phyloP scores from a whole-genome alignment of 1,140 invertebrate genomes.

The Dinoponera quadriceps region DNA sequence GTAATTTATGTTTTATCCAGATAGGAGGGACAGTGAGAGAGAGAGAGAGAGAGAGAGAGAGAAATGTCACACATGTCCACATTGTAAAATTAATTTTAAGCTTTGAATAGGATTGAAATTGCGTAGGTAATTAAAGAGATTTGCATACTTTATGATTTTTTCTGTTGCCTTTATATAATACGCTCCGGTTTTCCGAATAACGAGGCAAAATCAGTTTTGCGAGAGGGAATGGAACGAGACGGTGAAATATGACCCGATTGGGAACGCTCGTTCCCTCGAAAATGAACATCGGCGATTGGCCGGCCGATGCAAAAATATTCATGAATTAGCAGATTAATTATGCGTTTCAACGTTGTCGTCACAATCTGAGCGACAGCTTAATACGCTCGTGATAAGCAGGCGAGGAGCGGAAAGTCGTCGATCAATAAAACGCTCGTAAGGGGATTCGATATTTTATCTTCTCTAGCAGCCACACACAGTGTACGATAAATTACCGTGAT shows the following conservation, averaged over 20 bases:
- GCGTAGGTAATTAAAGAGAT: constrained; percentile 27
- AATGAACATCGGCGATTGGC: constrained; percentile 26
- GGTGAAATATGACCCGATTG: constrained; percentile 54
- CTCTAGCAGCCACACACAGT: neutral
- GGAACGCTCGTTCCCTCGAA: neutral
- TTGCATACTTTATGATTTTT: constrained; percentile 34
- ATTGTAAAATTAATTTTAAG: constrained; percentile 25
- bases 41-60: too few relatives aligned
- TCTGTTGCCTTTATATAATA: constrained; percentile 35
- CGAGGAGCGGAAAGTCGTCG: neutral
- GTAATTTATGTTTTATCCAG: constrained; percentile 16
- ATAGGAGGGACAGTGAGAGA: too few relatives aligned
- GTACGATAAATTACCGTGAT: constrained; percentile 64
- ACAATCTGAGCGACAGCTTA: constrained; percentile 9
- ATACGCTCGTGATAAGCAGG: constrained; percentile 22
- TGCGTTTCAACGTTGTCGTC: constrained; percentile 28
- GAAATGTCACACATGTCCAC: too few relatives aligned
- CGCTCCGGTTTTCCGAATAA: constrained; percentile 20
- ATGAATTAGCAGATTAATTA: constrained; percentile 59
- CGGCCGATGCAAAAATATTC: constrained; percentile 40
- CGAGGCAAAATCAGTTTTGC: constrained; percentile 31
- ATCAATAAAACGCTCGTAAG: constrained; percentile 38
- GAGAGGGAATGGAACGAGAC: neutral
- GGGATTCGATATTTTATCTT: constrained; percentile 60
- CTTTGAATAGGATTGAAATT: neutral